These are phyloP conservation scores for Drosophila obscura DNA, from an alignment of 1,140 invertebrate species.

Conservation along the genomic window DNA sequence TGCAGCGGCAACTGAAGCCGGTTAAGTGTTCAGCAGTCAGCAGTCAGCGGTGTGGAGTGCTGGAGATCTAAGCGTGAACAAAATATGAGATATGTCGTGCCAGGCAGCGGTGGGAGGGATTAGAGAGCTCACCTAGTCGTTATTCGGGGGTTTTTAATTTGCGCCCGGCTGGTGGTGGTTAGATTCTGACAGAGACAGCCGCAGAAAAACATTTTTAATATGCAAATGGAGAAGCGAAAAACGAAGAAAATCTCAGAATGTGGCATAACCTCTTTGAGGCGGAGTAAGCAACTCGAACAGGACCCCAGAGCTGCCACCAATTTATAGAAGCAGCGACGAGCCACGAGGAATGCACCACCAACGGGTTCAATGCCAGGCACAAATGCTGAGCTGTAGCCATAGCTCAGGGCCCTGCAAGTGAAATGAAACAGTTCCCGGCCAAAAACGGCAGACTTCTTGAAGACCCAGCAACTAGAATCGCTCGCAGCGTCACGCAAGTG, in stretches of 20 bases:
- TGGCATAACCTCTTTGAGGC: conserved; percentile 29
- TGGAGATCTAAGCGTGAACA: conserved; percentile 48
- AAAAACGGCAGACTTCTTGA: conserved; percentile 18
- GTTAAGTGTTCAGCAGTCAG: conserved; percentile 60
- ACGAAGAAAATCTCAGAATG: conserved; percentile 39
- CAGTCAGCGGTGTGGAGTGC: conserved; percentile 48
- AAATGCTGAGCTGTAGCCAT: conserved; percentile 3
- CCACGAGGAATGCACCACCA: too few relatives aligned
- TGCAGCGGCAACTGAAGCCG: conserved; percentile 46
- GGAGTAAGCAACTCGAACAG: not conserved
- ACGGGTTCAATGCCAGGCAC: conserved; percentile 44
- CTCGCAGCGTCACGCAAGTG: conserved; percentile 44
- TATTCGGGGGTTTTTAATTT: conserved; percentile 74
- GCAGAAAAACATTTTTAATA: conserved; percentile 66
- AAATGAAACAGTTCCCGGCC: too few relatives aligned
- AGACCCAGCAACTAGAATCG: conserved; percentile 33
- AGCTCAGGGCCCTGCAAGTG: too few relatives aligned
- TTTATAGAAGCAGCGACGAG: conserved; percentile 14
- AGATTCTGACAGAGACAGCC: conserved; percentile 59
- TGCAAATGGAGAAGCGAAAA: conserved; percentile 57
- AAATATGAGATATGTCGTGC: conserved; percentile 64
- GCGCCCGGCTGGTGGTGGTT: conserved; percentile 11
- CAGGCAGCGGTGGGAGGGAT: conserved; percentile 18
- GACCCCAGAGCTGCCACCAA: conserved; percentile 22
- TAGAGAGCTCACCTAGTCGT: conserved; percentile 28